These are phyloP conservation scores for Resseliella maxima DNA, from an alignment of 2,888 invertebrate species.

Conservation along the genomic window DNA sequence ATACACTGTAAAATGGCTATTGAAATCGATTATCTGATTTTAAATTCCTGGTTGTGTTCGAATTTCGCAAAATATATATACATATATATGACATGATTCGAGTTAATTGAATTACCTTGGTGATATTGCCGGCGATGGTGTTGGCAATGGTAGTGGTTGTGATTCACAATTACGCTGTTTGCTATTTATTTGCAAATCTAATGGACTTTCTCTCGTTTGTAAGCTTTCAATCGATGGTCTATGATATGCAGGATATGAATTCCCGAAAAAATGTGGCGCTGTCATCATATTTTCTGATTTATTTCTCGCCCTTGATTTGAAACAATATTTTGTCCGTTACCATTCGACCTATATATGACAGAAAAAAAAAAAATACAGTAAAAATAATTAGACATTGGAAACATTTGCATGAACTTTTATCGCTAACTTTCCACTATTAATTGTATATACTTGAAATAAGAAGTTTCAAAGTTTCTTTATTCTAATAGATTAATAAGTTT, in stretches of 20 bases:
- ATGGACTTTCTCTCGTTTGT: constrained; percentile 37
- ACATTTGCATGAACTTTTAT: too few species aligned
- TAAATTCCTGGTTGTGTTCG: not conserved
- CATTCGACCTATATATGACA: not conserved
- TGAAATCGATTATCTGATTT: constrained; percentile 16
- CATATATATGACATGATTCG: not conserved
- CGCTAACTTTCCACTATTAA: too few species aligned
- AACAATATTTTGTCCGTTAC: not conserved
- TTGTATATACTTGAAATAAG: too few species aligned
- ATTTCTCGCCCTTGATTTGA: not conserved
- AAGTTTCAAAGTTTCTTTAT: too few species aligned
- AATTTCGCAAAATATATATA: not conserved
- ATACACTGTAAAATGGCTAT: not conserved
- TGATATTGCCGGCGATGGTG: constrained; percentile 8
- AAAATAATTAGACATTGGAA: not conserved
- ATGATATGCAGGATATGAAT: constrained; percentile 51
- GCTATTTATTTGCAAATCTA: constrained; percentile 47
- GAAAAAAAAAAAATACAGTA: not conserved
- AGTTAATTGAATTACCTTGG: constrained; percentile 1
- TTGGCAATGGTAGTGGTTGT: constrained; percentile 33
- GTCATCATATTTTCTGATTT: constrained; percentile 41
- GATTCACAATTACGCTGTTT: constrained; percentile 54
- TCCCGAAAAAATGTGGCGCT: constrained; percentile 50
- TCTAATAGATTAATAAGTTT: too few species aligned
- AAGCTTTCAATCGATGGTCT: constrained; percentile 41